phyloP scores from a whole-genome alignment of 2,113 vertebrate genomes.

The Dicentrarchus labrax region DNA sequence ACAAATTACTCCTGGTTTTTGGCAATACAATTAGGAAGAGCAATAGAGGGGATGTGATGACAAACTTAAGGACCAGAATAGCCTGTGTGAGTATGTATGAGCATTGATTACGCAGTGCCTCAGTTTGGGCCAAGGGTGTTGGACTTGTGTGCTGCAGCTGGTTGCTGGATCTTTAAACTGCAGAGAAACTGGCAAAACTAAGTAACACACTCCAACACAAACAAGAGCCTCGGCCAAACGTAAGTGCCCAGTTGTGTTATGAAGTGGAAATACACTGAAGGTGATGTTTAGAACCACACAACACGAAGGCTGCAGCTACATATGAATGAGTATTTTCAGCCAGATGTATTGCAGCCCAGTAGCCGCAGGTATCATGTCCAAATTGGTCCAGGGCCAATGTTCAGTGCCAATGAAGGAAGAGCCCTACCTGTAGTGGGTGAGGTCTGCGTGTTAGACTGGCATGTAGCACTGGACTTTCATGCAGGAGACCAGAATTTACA shows the following conservation, averaged over 20 bases:
- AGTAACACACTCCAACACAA: background rate
- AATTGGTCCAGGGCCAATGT: background rate
- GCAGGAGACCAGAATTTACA: background rate
- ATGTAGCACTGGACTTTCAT: background rate
- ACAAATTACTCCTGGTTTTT: slow-evolving; percentile 30
- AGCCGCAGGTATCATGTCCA: too few relatives aligned
- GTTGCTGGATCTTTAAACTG: slow-evolving; percentile 8
- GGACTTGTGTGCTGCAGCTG: background rate
- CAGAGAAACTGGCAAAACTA: background rate
- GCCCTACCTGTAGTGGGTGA: background rate
- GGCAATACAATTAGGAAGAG: slow-evolving; percentile 15
- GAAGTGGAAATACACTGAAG: background rate
- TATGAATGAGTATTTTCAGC: background rate
- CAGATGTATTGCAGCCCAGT: background rate
- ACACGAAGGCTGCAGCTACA: background rate
- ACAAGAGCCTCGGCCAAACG: background rate
- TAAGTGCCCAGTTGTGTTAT: background rate
- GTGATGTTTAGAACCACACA: background rate
- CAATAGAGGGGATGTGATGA: slow-evolving; percentile 19
- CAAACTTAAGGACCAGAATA: slow-evolving; percentile 22
- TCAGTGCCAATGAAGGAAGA: background rate
- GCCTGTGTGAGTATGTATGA: background rate
- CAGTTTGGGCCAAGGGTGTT: background rate
- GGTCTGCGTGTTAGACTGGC: background rate
- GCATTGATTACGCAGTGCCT: background rate